phyloP scores from a whole-genome alignment of 2,113 vertebrate species.

The Myrmophylax atrothorax region DNA sequence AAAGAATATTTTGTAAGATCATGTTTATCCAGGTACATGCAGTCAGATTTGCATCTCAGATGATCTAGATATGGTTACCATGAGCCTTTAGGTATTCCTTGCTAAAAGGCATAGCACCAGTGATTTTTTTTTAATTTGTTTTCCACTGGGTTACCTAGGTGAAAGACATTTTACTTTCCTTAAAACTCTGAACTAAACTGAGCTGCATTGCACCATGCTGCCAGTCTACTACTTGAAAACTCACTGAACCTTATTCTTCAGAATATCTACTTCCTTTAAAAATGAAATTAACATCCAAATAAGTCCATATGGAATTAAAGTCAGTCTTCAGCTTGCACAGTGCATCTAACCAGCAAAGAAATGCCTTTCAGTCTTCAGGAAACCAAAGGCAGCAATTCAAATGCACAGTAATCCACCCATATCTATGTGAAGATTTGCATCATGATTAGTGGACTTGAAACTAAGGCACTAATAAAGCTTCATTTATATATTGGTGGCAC shows the following conservation, averaged over 20 bases:
- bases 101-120: not conserved
- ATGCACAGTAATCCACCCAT: fast-evolving
- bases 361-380: not conserved
- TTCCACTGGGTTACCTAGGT: not conserved
- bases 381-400: not conserved
- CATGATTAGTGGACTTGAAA: not conserved
- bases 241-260: not conserved
- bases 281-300: not conserved
- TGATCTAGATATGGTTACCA: not conserved
- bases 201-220: not conserved
- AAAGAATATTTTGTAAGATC: not conserved
- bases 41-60: not conserved
- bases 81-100: not conserved
- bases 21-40: not conserved
- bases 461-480: not conserved
- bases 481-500: not conserved
- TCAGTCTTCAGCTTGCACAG: not conserved
- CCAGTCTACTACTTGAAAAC: not conserved
- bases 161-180: not conserved
- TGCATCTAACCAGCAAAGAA: not conserved
- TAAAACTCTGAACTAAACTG: not conserved
- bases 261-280: not conserved
- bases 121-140: not conserved
- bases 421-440: not conserved
- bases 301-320: not conserved